Evolutionary conservation across 2,113 vertebrate genomes (phyloP).

Genomic region (Pollimyrus isidori): DNA sequence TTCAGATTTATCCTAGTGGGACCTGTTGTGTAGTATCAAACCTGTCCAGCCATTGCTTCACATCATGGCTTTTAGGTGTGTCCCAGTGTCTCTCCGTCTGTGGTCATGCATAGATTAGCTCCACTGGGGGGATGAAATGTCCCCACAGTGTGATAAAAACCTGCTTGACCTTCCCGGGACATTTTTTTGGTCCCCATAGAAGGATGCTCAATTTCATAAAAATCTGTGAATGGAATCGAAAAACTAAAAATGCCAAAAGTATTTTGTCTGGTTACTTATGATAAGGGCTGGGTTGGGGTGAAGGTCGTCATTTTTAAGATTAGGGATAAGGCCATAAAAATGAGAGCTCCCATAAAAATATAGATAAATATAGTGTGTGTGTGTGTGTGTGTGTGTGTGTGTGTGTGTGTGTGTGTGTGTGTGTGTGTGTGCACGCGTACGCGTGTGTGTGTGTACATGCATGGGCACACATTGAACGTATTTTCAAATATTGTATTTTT

Average conservation of each 20-base stretch:
- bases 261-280: not conserved
- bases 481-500: not conserved
- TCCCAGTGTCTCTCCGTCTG: not conserved
- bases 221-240: not conserved
- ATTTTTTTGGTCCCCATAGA: not conserved
- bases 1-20: not conserved
- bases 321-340: not conserved
- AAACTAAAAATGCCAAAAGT: not conserved
- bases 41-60: not conserved
- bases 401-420: not conserved
- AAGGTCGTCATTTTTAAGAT: not conserved
- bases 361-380: not conserved
- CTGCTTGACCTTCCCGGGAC: not conserved
- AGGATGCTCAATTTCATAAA: not conserved
- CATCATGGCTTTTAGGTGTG: not conserved
- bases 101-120: not conserved
- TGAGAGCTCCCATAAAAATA: not conserved
- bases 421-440: not conserved
- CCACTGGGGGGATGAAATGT: not conserved
- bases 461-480: not conserved
- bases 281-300: not conserved
- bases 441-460: not conserved
- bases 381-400: not conserved
- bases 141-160: not conserved
- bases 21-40: not conserved